A percentile compares a stretch with the other conserved stretches of the same genome.
These are phyloP conservation scores for Linnaemya vulpina DNA, from an alignment of 2,888 invertebrate genomes.

Conservation along the genomic window DNA sequence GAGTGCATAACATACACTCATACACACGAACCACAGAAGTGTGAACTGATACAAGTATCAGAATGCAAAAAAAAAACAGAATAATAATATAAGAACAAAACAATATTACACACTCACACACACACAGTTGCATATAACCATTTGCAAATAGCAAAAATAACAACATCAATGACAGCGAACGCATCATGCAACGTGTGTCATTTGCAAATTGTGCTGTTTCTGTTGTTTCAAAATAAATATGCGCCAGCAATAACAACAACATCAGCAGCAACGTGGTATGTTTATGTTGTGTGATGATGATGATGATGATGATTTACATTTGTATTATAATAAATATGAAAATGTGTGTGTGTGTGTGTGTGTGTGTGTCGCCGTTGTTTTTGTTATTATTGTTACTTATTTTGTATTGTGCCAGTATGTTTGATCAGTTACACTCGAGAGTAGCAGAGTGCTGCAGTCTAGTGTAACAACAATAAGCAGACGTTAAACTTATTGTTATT, in stretches of 20 bases:
- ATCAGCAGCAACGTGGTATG: conserved; percentile 7
- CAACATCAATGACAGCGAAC: conserved; percentile 66
- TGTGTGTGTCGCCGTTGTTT: neutral
- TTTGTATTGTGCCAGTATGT: conserved; percentile 5
- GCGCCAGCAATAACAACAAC: conserved; percentile 58
- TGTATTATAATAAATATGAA: conserved; percentile 23
- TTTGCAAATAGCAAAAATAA: conserved; percentile 61
- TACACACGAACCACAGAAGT: neutral
- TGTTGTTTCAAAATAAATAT: conserved; percentile 55
- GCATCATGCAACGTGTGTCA: conserved; percentile 65
- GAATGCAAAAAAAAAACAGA: conserved; percentile 1
- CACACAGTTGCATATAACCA: conserved; percentile 9
- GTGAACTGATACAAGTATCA: conserved; percentile 1
- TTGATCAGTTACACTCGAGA: conserved; percentile 26
- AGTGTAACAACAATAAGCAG: neutral
- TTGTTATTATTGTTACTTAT: conserved; percentile 26
- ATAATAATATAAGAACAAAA: conserved; percentile 4
- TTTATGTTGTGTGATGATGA: conserved; percentile 54
- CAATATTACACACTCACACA: neutral
- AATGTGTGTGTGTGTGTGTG: neutral
- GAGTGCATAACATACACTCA: conserved; percentile 45
- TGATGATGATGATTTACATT: conserved; percentile 25
- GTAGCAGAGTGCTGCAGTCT: neutral
- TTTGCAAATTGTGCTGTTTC: conserved; percentile 35
- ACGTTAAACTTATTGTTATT: conserved; percentile 1